phyloP scores from a whole-genome alignment of 2,113 vertebrate species.

The Leiothrix lutea region DNA sequence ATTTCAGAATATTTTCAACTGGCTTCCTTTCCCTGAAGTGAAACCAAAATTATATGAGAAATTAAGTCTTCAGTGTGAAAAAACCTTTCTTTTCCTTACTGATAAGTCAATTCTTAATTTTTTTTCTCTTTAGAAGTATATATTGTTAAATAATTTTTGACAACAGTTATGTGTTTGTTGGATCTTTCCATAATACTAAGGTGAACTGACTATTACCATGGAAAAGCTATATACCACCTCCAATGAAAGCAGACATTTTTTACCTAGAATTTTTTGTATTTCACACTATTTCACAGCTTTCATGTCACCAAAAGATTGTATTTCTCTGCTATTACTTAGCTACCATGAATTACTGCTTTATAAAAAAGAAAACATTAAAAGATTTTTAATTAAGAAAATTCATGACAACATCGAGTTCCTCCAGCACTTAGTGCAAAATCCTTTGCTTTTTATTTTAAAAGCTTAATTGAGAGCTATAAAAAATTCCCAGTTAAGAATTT shows the following conservation, averaged over 20 bases:
- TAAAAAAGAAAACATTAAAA: neutral
- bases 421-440: neutral
- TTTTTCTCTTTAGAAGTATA: neutral
- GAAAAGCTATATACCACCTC: neutral
- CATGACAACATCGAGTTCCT: neutral
- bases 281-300: neutral
- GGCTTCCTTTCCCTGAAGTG: neutral
- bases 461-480: constrained; percentile 48
- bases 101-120: neutral
- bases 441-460: constrained; percentile 28
- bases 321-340: constrained; percentile 17
- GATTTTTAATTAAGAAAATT: constrained; percentile 54
- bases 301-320: neutral
- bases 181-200: neutral
- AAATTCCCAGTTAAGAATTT: constrained; percentile 39
- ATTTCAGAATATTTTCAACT: neutral
- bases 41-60: neutral
- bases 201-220: neutral
- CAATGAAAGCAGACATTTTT: neutral
- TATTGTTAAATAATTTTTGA: neutral
- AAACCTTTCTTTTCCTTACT: neutral
- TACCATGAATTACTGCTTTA: neutral
- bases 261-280: neutral
- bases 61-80: neutral
- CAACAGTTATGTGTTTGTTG: neutral